Evolutionary conservation across 2,113 vertebrate genomes (phyloP), one percentile per base, ranked within the genome.

Genomic region (Lamprologus callipterus): DNA sequence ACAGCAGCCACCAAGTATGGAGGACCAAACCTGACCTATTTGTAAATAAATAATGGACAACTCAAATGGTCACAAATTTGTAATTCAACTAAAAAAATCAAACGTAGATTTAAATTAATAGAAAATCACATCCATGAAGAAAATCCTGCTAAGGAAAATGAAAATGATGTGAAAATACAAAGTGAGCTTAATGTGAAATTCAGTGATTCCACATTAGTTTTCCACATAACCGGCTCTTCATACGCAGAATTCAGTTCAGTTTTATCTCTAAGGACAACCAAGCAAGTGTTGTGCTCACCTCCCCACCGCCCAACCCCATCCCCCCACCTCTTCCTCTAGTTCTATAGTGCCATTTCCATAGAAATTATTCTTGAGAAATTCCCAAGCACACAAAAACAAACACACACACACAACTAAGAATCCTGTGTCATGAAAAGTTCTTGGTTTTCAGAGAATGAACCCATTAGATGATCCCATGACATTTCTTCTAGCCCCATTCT

Each of bases 21-120:
- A 91, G 88, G 89, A 91, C 40, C 87, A 89, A 75, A 87, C 70
- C 88, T 79, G 93, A 87, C 82, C 35, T 12, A 63, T 79, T 13
- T 81, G 45, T 78, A 8, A 80, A 79, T 40, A 26, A 85, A 85
- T 55, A 73, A 89, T 88, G 84, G 87, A 51, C 7, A 79, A 93
- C 86, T 82, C 42, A 83, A 85, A 94, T 85, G 90, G 23, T 75
- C 88, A 91, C 89, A 80, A 60, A 90, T 65, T 35, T 83, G 4
- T 3, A 82, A 88, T 10, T 65, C 5, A 91, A 85, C 68, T 17
- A 17, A 83, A 88, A 88, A 65, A 89, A 33, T 47, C 9, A 79
- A 11, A 80, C 40, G 85, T 51, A 49, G 55, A 87, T 47, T 68
- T 65, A 88, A 60, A 87, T 83, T 49, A 40, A 47, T n/a, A 80